Conservation (phyloP, 2,797 vertebrate species). For the Protosalanx chinensis region DNA sequence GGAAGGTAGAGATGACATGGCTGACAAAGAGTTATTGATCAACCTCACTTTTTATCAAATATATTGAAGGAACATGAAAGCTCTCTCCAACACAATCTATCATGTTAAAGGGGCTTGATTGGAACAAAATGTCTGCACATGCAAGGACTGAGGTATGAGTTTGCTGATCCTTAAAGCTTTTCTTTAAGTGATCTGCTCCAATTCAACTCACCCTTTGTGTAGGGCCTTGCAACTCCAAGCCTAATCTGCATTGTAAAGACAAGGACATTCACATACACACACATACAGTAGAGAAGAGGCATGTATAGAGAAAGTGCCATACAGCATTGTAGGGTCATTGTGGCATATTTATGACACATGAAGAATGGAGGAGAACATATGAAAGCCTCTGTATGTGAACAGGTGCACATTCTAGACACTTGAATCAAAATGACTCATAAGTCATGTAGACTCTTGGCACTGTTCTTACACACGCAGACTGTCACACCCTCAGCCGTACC, state of each 20-base stretch:
- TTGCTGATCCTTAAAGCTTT: slow-evolving; percentile 37
- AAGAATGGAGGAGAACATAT: neutral
- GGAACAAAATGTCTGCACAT: slow-evolving; percentile 3
- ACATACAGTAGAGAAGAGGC: neutral
- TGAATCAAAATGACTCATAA: no score
- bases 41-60: slow-evolving; percentile 46
- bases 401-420: no score
- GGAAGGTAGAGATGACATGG: slow-evolving; percentile 44
- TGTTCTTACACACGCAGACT: neutral
- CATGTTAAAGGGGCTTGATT: slow-evolving; percentile 3
- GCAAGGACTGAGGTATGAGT: slow-evolving; percentile 9
- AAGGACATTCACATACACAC: neutral
- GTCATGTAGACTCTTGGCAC: no score
- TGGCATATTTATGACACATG: neutral
- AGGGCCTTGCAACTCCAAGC: slow-evolving; percentile 1
- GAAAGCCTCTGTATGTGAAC: no score
- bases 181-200: slow-evolving; percentile 23
- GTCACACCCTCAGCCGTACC: neutral
- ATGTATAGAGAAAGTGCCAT: neutral
- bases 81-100: slow-evolving; percentile 24
- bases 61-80: slow-evolving; percentile 35
- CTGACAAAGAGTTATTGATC: slow-evolving; percentile 61
- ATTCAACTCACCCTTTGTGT: neutral
- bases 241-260: neutral
- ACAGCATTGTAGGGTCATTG: slow-evolving; percentile 23